Conservation (phyloP, 2,888 invertebrate species). For the Idaea biselata region DNA sequence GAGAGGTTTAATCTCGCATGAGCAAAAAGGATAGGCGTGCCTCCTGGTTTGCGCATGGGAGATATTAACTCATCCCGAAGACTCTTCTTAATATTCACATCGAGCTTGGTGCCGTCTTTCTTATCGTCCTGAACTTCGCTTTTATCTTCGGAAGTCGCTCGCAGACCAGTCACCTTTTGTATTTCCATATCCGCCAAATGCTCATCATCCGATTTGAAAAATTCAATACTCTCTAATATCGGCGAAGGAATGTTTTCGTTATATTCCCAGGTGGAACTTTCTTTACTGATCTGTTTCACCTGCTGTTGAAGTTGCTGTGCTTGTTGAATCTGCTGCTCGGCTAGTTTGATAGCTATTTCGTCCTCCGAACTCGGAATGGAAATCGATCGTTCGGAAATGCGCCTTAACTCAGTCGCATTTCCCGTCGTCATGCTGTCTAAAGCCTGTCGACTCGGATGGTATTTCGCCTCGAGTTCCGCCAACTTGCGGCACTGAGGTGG, state of each 20-base stretch:
- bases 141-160: conserved; percentile 57
- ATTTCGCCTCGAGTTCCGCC: conserved; percentile 83
- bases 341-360: conserved; percentile 82
- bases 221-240: conserved; percentile 82
- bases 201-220: conserved; percentile 81
- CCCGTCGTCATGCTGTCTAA: conserved; percentile 82
- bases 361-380: conserved; percentile 89
- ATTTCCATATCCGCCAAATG: conserved; percentile 78
- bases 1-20: conserved; percentile 90
- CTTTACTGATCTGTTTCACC: conserved; percentile 69
- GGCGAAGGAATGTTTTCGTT: conserved; percentile 84
- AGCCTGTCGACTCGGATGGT: conserved; percentile 76
- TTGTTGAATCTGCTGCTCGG: conserved; percentile 50
- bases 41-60: conserved; percentile 86
- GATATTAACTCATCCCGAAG: conserved; percentile 86
- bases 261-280: conserved; percentile 82
- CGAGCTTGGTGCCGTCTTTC: conserved; percentile 52
- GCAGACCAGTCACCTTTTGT: conserved; percentile 75
- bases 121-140: conserved; percentile 51
- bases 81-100: conserved; percentile 62
- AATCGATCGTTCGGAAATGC: conserved; percentile 87
- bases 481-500: conserved; percentile 86
- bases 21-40: conserved; percentile 89
- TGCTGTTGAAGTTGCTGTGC: conserved; percentile 20
- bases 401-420: conserved; percentile 83